Conservation (phyloP, 1,140 invertebrate genomes). For the Drosophila bifasciata region DNA sequence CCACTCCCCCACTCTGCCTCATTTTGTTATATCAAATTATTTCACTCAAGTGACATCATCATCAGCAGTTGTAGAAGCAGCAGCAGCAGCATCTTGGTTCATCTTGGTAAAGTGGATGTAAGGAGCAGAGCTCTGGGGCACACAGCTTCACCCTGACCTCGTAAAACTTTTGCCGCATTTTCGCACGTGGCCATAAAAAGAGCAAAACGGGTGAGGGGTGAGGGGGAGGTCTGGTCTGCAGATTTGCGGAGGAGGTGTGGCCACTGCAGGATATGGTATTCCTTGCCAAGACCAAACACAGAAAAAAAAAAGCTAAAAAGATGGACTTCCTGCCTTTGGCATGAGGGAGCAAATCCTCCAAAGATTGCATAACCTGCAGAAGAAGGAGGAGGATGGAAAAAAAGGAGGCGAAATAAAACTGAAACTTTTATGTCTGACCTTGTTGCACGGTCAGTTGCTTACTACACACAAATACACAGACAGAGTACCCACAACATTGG, state of each 20-base stretch:
- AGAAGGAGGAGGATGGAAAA: conserved; percentile 14
- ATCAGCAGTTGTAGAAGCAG: no score
- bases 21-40: conserved; percentile 53
- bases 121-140: conserved; percentile 28
- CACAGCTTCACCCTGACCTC: conserved; percentile 68
- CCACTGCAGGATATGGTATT: conserved; percentile 41
- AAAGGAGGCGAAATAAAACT: conserved; percentile 31
- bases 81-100: conserved; percentile 14
- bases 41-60: conserved; percentile 67
- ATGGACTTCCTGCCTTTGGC: conserved; percentile 31
- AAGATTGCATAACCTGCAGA: conserved; percentile 57
- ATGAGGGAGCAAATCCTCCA: conserved; percentile 25
- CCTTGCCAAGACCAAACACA: conserved; percentile 46
- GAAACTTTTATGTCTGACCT: conserved; percentile 63
- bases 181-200: conserved; percentile 64
- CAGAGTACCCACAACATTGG: conserved; percentile 1
- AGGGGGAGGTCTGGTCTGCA: no score
- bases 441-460: conserved; percentile 50
- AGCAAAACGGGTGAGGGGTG: conserved; percentile 11
- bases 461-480: conserved; percentile 5
- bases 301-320: conserved; percentile 4
- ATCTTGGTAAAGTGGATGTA: conserved; percentile 4
- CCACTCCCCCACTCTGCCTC: conserved; percentile 11
- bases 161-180: conserved; percentile 67
- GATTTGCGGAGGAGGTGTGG: conserved; percentile 19